Base-by-base conservation (phyloP, 2,113 vertebrate species). In the Ictidomys tridecemlineatus region DNA sequence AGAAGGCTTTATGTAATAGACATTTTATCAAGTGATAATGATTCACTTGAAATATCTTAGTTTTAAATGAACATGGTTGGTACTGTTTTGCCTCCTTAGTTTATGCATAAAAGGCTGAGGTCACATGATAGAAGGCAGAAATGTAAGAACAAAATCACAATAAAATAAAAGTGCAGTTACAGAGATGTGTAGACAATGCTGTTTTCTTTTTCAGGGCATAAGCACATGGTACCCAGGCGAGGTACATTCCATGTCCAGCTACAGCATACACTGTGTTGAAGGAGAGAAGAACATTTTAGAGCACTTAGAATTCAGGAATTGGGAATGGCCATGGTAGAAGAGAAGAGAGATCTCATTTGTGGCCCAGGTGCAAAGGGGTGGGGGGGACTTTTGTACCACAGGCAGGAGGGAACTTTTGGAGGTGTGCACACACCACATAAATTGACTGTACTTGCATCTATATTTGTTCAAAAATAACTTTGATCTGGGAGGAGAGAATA, bases 1-100 rank as follows among this genome's bases (percentile, higher is more conserved):
- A 86, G 51, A 93, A 88, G 77, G 53, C 30, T 93, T 93, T 88
- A 89, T 56, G 24, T 72, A 61, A 74, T 45, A 77, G 12, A 39
- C 74, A 78, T 42, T 76, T 79, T 51, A 69, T 76, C 72, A 37
- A 92, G 61, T 74, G 65, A 89, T 82, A 94, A 82, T 37, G 39
- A 91, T 86, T 92, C 61, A 84, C 73, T 85, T 79, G n/a, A 95
- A 96, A 94, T 12, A 77, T 84, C 58, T 32, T 78, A 63, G 22
- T 74, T 96, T 96, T 51, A 90, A 96, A 92, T 2, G 34, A 95
- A 32, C 7, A 78, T 48, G 30, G 9, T 45, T 37, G 4, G 45
- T n/a, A 16, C 13, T 58, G 5, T 58, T 85, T 88, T 82, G 12
- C 18, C 70, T 85, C 26, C 58, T 72, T 56, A 6, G 30, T 65